Conservation (phyloP, 1,140 invertebrate species). For the Drosophila nasuta region DNA sequence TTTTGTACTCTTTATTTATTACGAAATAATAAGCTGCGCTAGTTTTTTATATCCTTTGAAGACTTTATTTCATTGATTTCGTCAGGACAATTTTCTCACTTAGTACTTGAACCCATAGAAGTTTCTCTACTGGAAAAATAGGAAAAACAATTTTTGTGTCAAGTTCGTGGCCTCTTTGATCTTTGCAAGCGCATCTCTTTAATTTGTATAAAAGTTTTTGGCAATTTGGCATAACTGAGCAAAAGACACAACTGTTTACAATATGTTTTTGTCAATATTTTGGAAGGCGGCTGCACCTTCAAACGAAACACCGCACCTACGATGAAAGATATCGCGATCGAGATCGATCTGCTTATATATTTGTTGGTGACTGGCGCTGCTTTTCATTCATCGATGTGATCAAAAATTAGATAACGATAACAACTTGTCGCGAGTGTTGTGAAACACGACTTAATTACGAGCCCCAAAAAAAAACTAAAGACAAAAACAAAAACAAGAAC, state of each 20-base stretch:
- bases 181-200: constrained; percentile 28
- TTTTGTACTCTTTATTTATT: no score
- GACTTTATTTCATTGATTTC: no score
- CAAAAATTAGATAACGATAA: constrained; percentile 70
- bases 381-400: constrained; percentile 43
- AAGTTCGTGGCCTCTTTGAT: not conserved
- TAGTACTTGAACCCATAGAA: no score
- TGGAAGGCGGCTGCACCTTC: constrained; percentile 33
- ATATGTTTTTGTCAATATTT: not conserved
- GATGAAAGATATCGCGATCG: constrained; percentile 32
- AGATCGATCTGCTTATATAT: constrained; percentile 30
- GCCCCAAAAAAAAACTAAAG: constrained; percentile 14
- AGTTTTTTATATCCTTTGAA: no score
- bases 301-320: constrained; percentile 47
- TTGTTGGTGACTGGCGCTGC: constrained; percentile 18
- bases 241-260: constrained; percentile 11
- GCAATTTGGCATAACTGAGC: constrained; percentile 38
- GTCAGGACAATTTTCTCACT: no score
- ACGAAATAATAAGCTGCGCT: no score
- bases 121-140: not conserved
- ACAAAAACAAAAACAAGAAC: constrained; percentile 8
- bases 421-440: constrained; percentile 71
- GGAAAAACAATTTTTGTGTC: no score
- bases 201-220: constrained; percentile 73
- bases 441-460: constrained; percentile 83